phyloP scores from a whole-genome alignment of 2,888 invertebrate genomes.

The Ophion ventricosus region DNA sequence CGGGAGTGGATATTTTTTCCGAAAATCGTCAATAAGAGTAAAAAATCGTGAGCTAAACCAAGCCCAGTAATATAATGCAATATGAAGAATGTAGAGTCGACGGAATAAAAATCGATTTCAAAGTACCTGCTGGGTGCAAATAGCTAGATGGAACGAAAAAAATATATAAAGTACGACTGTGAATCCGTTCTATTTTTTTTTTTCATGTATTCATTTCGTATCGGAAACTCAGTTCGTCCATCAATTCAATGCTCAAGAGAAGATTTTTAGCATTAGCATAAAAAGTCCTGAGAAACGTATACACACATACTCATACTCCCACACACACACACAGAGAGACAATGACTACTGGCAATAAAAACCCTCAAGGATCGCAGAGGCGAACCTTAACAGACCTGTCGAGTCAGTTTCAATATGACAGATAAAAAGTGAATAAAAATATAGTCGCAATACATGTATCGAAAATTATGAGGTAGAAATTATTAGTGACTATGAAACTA shows the following conservation, averaged over 20 bases:
- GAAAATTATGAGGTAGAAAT: conserved; percentile 49
- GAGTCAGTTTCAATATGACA: conserved; percentile 21
- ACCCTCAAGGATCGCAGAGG: conserved; percentile 1
- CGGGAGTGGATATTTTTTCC: neutral
- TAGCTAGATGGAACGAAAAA: neutral
- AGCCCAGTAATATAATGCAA: neutral
- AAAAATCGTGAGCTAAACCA: neutral
- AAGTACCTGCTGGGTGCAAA: neutral
- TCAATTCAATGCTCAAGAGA: conserved; percentile 19
- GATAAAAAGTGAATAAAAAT: conserved; percentile 18
- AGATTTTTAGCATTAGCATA: conserved; percentile 14
- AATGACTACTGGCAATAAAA: conserved; percentile 1
- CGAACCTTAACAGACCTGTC: conserved; percentile 3
- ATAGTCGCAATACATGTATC: conserved; percentile 6
- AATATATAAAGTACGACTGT: neutral
- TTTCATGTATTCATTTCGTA: conserved; percentile 12
- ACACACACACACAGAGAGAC: conserved; percentile 15
- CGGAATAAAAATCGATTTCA: conserved; percentile 22
- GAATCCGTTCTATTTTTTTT: neutral
- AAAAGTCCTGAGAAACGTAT: conserved; percentile 5
- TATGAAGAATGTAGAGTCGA: neutral
- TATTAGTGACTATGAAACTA: conserved; percentile 25
- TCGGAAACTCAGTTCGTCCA: conserved; percentile 12
- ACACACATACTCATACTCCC: conserved; percentile 16
- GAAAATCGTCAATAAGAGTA: neutral